Evolutionary conservation across 2,888 invertebrate species (phyloP), one percentile per base, ranked within the genome.

Genomic region (Parnassius smintheus): DNA sequence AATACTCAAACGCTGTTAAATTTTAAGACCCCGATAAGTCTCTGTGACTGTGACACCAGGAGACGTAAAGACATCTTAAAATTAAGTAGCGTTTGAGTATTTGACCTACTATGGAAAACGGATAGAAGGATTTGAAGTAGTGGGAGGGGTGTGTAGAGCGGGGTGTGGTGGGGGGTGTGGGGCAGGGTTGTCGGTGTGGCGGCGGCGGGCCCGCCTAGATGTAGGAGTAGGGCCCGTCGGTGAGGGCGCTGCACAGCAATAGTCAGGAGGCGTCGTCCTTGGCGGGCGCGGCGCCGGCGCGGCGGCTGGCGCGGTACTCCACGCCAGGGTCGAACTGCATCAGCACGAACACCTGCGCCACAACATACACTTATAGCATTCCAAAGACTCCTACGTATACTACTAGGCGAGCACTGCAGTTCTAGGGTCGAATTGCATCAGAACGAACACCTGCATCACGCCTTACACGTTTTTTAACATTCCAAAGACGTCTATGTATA

Each of bases 271-370:
- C 97, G 93, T 98, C 97, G 92, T 98, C 97, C 88, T 97, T 97
- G 88, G 90, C 92, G 70, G 78, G 80, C 74, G 79, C 72, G 69
- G 82, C 85, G 66, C 85, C 75, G 62, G 86, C 92, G 76, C 95
- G 93, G 80, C 96, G 93, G 81, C 95, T 95, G 83, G 97, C 96
- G 82, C 98, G 97, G 93, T 98, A 98, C 92, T 98, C 98, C 85
- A 98, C 94, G 84, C 98, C 98, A 66, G 98, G 98, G 93, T 99
- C 98, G 92, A 99, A 98, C 93, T 99, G 98, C 97, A 98, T 98
- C 87, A 98, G 93, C 80, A 99, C 98, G 93, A 98, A 98, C 82
- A 98, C 98, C 98, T 98, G 85, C 63, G 4, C n/a, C 35, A 42
- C 18, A 25, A 46, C 25, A n/a, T 9, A 22, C 41, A 9, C 18